Base-by-base conservation (phyloP, 2,797 vertebrate species). In the Sorex maritimensis region DNA sequence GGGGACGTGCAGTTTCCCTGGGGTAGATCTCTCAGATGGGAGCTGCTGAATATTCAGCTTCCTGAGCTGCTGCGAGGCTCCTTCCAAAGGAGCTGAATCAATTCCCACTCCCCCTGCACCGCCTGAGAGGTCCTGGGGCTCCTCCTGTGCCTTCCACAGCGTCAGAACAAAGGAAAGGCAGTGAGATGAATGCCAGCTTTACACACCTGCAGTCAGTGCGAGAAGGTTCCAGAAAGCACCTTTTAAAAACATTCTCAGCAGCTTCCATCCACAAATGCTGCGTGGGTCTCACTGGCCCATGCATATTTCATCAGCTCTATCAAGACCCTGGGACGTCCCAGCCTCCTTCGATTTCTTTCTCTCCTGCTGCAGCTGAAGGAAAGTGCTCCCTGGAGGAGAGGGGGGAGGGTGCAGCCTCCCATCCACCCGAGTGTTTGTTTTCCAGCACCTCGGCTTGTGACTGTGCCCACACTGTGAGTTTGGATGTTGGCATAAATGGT, bases 81-180 rank as follows among this genome's bases (percentile, higher is more conserved):
- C 41, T 93, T 67, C 74, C 86, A 46, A 26, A n/a, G 26, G 28
- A n/a, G 72, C 44, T 49, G 85, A 21, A 61, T 86, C 78, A 69
- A 34, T 79, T 78, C 68, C 26, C 68, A 55, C 82, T 49, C 79
- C 7, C 8, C 72, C 63, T 15, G 41, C 86, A 49, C 87, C 2
- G 6, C 30, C 90, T 4, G 23, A 44, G 52, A 81, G 52, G 61
- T 52, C 73, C 38, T 14, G 3, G 69, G 78, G 69, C 69, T 21
- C 61, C 7, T 75, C 81, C 6, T 5, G 21, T 17, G 28, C 63
- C 71, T 87, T 49, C 28, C 65, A 63, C 28, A 7, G 69, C 13
- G 19, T 13, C 44, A 58, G 52, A 75, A 41, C 13, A 52, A 52
- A 52, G 49, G 49, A 52, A 61, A 86, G 80, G 9, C 26, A 87